phyloP scores from a whole-genome alignment of 2,888 invertebrate species.

The Rhopalosiphum nymphaeae region DNA sequence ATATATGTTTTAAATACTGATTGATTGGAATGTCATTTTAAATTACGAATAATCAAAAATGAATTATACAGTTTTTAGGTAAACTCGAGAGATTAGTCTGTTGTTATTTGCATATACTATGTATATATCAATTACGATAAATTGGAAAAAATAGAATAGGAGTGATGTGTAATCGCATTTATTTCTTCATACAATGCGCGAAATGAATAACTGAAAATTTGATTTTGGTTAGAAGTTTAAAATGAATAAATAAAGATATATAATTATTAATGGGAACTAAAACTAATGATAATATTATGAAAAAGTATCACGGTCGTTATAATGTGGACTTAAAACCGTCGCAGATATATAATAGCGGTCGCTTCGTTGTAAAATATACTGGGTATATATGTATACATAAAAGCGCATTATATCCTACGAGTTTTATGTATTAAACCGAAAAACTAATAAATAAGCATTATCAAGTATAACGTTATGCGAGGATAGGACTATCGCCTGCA shows the following conservation, averaged over 20 bases:
- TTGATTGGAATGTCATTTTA: not conserved
- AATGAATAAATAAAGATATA: not conserved
- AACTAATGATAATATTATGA: conserved; percentile 5
- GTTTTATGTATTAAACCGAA: conserved; percentile 42
- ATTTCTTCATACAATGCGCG: not conserved
- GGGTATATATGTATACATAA: not conserved
- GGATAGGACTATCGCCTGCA: not conserved
- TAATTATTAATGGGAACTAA: conserved; percentile 15
- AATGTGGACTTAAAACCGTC: not conserved
- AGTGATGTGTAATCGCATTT: not conserved
- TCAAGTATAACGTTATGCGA: not conserved
- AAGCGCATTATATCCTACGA: not conserved
- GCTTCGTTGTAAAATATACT: conserved; percentile 18
- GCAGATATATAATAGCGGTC: conserved; percentile 27
- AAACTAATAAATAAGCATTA: conserved; percentile 48
- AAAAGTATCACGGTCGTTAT: conserved; percentile 11
- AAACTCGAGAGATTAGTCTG: not conserved
- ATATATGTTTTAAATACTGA: not conserved
- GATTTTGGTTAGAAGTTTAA: not conserved
- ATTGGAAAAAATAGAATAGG: not conserved
- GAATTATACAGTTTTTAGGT: not conserved
- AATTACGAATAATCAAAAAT: not conserved
- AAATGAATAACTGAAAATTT: not conserved
- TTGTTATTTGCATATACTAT: not conserved
- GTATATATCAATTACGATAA: not conserved